Evolutionary conservation across 2,888 invertebrate genomes (phyloP).

Genomic region (Halictus ligatus): DNA sequence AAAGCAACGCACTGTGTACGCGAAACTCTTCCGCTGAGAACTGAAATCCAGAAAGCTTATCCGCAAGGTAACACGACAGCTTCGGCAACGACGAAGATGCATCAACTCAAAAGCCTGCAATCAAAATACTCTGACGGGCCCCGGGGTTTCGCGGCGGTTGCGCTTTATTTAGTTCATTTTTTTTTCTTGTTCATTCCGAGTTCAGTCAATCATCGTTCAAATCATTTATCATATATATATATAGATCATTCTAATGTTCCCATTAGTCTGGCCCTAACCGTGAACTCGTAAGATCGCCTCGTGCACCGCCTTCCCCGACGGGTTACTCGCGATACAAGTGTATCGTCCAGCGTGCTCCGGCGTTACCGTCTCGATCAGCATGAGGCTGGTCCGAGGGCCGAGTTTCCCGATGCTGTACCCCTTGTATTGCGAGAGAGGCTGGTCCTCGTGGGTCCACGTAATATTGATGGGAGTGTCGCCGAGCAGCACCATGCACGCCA

Average conservation of each 20-base stretch:
- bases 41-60: slow-evolving; percentile 70
- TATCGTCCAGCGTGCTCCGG: slow-evolving; percentile 86
- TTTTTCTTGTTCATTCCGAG: slow-evolving; percentile 58
- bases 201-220: slow-evolving; percentile 61
- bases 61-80: slow-evolving; percentile 71
- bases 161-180: not conserved
- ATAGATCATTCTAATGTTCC: slow-evolving; percentile 65
- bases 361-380: slow-evolving; percentile 84
- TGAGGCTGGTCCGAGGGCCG: slow-evolving; percentile 82
- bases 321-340: slow-evolving; percentile 86
- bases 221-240: slow-evolving; percentile 46
- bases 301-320: slow-evolving; percentile 85
- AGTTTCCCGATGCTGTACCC: slow-evolving; percentile 81
- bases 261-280: slow-evolving; percentile 84
- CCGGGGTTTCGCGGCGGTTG: slow-evolving; percentile 46
- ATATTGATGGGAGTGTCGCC: slow-evolving; percentile 87
- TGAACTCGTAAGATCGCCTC: slow-evolving; percentile 86
- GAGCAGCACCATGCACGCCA: slow-evolving; percentile 88
- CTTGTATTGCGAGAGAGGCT: slow-evolving; percentile 81
- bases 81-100: slow-evolving; percentile 72
- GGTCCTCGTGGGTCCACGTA: slow-evolving; percentile 86
- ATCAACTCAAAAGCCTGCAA: slow-evolving; percentile 69
- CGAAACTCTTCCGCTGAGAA: slow-evolving; percentile 51
- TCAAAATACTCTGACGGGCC: slow-evolving; percentile 59
- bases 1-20: slow-evolving; percentile 66